phyloP scores from a whole-genome alignment of 2,797 vertebrate genomes.

The Pseudomugil gertrudae region DNA sequence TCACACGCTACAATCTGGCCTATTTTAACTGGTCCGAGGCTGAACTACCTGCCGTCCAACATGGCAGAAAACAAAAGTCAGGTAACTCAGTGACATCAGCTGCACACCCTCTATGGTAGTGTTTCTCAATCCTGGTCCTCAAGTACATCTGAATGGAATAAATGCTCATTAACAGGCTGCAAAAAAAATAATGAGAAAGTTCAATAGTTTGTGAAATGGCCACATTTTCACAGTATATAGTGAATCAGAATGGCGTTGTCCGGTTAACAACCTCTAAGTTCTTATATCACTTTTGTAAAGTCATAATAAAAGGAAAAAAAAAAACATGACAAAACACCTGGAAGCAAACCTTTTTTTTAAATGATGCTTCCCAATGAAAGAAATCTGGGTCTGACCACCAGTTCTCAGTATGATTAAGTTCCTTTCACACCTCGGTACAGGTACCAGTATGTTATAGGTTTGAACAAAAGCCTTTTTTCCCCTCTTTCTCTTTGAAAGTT shows the following conservation, averaged over 20 bases:
- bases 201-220: too few species aligned
- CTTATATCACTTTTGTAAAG: slow-evolving; percentile 11
- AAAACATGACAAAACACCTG: slow-evolving; percentile 27
- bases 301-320: slow-evolving; percentile 24
- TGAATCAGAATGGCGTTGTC: not conserved
- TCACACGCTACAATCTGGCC: too few species aligned
- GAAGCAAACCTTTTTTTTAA: slow-evolving; percentile 14
- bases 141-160: too few species aligned
- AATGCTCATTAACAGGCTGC: too few species aligned
- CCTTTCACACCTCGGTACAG: slow-evolving; percentile 69
- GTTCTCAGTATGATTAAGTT: slow-evolving; percentile 48
- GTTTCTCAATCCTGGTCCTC: too few species aligned
- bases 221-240: too few species aligned
- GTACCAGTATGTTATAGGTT: slow-evolving; percentile 55
- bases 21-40: too few species aligned
- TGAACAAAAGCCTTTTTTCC: slow-evolving; percentile 16
- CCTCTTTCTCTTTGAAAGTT: slow-evolving; percentile 11
- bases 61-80: too few species aligned
- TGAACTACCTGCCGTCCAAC: too few species aligned
- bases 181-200: too few species aligned
- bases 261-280: slow-evolving; percentile 3
- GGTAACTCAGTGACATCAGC: too few species aligned
- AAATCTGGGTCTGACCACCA: slow-evolving; percentile 33
- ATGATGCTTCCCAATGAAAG: slow-evolving; percentile 37
- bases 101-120: too few species aligned